Evolutionary conservation across 2,888 invertebrate species (phyloP).

Genomic region (Cryptus armator): DNA sequence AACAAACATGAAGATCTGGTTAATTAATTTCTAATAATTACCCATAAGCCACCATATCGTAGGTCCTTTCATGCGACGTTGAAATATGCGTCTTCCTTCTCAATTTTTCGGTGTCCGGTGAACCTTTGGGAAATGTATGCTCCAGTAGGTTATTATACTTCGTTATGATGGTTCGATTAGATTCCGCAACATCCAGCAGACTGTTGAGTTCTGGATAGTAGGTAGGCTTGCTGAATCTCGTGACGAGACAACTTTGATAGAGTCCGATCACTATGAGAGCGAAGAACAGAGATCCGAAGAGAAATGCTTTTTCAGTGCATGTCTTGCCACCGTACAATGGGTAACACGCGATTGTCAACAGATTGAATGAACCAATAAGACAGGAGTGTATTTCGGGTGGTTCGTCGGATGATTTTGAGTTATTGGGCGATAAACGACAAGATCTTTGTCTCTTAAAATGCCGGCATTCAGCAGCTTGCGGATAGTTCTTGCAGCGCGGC

Average conservation of each 20-base stretch:
- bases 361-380: conserved; percentile 53
- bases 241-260: conserved; percentile 75
- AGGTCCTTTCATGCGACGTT: conserved; percentile 41
- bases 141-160: conserved; percentile 75
- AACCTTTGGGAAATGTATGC: conserved; percentile 62
- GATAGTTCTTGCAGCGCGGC: background rate
- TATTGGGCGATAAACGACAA: background rate
- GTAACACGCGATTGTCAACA: conserved; percentile 69
- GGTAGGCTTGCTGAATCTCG: conserved; percentile 74
- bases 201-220: conserved; percentile 74
- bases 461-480: background rate
- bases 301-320: conserved; percentile 69
- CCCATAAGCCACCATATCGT: conserved; percentile 44
- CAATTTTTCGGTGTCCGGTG: conserved; percentile 54
- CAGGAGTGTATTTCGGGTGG: conserved; percentile 68
- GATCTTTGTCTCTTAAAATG: background rate
- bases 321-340: conserved; percentile 68
- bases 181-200: conserved; percentile 72
- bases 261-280: conserved; percentile 72
- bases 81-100: conserved; percentile 48
- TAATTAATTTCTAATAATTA: too few species aligned
- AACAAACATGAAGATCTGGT: too few species aligned
- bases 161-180: conserved; percentile 72
- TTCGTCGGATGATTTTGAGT: background rate
- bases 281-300: conserved; percentile 73